These are phyloP conservation scores for Monodelphis domestica DNA, from an alignment of 2,797 vertebrate species.

Conservation along the genomic window DNA sequence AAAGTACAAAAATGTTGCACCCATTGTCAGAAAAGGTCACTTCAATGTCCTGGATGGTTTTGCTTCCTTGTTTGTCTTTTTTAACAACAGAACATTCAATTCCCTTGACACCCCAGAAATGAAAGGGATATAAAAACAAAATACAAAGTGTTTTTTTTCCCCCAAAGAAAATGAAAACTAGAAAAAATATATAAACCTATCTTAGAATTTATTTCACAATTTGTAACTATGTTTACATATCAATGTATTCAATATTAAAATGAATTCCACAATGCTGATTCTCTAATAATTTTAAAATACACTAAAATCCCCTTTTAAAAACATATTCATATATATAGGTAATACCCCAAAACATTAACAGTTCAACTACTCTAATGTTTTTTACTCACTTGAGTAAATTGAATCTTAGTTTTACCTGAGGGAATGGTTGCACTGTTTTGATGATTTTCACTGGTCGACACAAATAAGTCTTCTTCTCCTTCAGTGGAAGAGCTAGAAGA, in stretches of 20 bases:
- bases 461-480: slow-evolving; percentile 95
- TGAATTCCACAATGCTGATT: neutral
- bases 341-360: slow-evolving; percentile 24
- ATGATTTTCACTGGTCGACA: slow-evolving; percentile 94
- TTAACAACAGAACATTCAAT: neutral
- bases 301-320: slow-evolving; percentile 24
- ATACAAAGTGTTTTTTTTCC: neutral
- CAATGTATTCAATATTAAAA: neutral
- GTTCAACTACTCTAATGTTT: neutral
- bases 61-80: neutral
- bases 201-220: slow-evolving; percentile 11
- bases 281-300: slow-evolving; percentile 14
- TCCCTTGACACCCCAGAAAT: neutral
- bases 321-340: neutral
- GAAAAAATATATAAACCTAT: neutral
- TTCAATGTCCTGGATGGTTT: neutral
- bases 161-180: neutral
- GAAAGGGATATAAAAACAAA: neutral
- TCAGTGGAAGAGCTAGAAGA: slow-evolving; percentile 96
- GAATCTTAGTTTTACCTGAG: slow-evolving; percentile 89
- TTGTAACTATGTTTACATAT: neutral
- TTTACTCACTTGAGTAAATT: slow-evolving; percentile 48
- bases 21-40: neutral
- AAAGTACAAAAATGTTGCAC: neutral
- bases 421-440: slow-evolving; percentile 91